Evolutionary conservation across 92 coral and sea anemone genomes (phyloP).

Genomic region (Paramuricea clavata): DNA sequence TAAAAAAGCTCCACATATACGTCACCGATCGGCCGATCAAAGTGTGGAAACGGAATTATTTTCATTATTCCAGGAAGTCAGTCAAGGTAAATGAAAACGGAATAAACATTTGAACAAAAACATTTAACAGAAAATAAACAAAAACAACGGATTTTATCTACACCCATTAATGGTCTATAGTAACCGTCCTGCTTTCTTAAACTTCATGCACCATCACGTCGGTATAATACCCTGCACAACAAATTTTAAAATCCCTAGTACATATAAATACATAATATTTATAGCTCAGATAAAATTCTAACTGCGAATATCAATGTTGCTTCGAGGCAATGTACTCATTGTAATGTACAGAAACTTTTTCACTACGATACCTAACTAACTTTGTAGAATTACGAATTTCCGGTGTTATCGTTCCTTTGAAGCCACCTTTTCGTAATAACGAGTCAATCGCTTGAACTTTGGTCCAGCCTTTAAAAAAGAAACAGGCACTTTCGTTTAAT

Average conservation of each 20-base stretch:
- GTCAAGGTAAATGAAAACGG: too few relatives aligned
- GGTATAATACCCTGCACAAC: constrained; percentile 6
- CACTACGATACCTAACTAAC: constrained; percentile 98
- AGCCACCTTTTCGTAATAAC: constrained; percentile 90
- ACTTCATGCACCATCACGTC: not conserved
- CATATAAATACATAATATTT: constrained; percentile 25
- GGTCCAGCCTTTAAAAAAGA: constrained; percentile 83
- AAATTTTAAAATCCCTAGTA: constrained; percentile 33
- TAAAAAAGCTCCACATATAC: too few relatives aligned
- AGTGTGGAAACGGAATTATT: too few relatives aligned
- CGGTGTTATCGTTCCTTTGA: constrained; percentile 88
- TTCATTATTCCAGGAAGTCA: too few relatives aligned
- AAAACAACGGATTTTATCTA: not conserved
- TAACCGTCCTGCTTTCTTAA: not conserved
- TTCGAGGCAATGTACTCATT: constrained; percentile 88
- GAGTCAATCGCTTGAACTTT: constrained; percentile 97
- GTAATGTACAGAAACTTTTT: constrained; percentile 93
- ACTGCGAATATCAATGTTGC: constrained; percentile 48
- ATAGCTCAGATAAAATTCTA: constrained; percentile 9
- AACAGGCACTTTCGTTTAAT: not conserved
- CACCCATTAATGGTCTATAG: not conserved
- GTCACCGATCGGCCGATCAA: too few relatives aligned
- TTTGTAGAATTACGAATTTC: constrained; percentile 91
- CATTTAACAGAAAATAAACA: not conserved
- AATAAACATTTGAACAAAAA: too few relatives aligned